These are phyloP conservation scores for Drosophila prostipennis DNA, from an alignment of 2,888 invertebrate genomes.

Conservation along the genomic window DNA sequence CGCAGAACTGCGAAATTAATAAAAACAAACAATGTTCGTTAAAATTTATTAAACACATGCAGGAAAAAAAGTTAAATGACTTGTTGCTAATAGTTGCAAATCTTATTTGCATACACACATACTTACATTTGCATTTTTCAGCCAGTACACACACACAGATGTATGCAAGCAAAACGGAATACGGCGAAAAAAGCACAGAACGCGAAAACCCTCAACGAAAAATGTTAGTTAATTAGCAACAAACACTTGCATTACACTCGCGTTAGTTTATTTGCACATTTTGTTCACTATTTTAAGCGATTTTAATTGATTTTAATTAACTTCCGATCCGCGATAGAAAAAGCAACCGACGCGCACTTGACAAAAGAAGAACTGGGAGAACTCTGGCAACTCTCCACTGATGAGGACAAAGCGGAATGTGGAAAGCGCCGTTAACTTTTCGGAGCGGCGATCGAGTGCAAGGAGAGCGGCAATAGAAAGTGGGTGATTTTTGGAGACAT, in stretches of 20 bases:
- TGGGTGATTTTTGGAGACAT: background rate
- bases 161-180: background rate
- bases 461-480: no score
- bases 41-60: background rate
- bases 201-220: background rate
- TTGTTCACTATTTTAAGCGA: background rate
- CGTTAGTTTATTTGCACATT: background rate
- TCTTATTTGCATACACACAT: background rate
- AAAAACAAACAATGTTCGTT: background rate
- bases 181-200: background rate
- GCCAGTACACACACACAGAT: conserved; percentile 1
- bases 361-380: background rate
- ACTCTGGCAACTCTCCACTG: background rate
- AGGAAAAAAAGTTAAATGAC: background rate
- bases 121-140: conserved; percentile 82
- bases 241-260: background rate
- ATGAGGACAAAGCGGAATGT: background rate
- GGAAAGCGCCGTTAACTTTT: background rate
- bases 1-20: background rate
- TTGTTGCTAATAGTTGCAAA: conserved; percentile 63
- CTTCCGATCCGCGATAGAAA: background rate
- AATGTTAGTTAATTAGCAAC: background rate
- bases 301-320: background rate
- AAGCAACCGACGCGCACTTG: background rate
- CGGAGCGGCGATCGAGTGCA: background rate